Conservation (phyloP, 2,888 invertebrate species). For the Ctena decussata region DNA sequence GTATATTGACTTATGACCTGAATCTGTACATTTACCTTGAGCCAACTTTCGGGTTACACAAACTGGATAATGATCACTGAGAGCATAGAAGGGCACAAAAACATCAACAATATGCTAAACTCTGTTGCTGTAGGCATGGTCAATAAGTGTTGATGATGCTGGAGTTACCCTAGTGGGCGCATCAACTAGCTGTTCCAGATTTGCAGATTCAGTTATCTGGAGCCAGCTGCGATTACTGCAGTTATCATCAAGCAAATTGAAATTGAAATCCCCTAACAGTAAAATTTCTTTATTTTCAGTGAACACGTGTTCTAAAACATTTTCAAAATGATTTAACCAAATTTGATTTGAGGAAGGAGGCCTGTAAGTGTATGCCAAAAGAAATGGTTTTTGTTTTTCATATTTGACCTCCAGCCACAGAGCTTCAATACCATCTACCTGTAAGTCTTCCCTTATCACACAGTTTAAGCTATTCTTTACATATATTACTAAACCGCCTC, state of each 20-base stretch:
- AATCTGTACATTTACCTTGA: background rate
- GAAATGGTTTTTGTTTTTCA: too few species aligned
- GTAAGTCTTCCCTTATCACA: too few species aligned
- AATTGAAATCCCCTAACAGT: too few species aligned
- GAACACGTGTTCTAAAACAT: background rate
- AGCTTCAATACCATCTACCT: too few species aligned
- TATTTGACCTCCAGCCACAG: too few species aligned
- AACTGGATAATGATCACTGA: background rate
- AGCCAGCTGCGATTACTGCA: background rate
- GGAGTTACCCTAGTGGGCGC: background rate
- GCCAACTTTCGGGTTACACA: background rate
- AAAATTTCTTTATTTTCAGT: background rate
- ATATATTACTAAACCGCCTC: too few species aligned
- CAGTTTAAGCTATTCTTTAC: too few species aligned
- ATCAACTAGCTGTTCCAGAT: background rate
- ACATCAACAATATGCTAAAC: too few species aligned
- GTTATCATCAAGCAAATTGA: too few species aligned
- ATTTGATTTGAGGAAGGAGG: background rate
- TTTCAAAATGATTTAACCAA: background rate
- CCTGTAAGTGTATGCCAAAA: too few species aligned
- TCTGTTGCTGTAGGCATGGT: background rate
- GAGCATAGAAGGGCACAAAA: background rate
- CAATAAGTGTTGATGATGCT: background rate
- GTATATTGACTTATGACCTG: background rate
- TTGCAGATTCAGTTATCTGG: background rate